A percentile compares a stretch with the other conserved stretches of the same genome.
Evolutionary conservation across 2,888 invertebrate species (phyloP).

Genomic region (Hyles lineata): DNA sequence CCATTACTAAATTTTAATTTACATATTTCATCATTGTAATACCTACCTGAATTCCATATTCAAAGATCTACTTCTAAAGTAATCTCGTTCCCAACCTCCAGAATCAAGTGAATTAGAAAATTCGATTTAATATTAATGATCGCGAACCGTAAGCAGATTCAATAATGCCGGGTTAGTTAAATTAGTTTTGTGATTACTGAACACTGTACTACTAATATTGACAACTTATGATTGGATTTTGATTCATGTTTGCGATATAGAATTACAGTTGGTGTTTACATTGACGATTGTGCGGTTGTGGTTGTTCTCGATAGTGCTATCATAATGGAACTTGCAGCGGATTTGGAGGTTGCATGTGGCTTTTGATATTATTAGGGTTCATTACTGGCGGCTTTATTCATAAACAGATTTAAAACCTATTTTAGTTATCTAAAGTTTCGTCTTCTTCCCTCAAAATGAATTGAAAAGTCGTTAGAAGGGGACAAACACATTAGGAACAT

Average conservation of each 20-base stretch:
- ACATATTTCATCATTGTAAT: no score
- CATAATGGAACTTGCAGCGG: not conserved
- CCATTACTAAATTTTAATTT: no score
- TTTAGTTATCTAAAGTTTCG: no score
- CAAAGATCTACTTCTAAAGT: not conserved
- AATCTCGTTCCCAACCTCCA: not conserved
- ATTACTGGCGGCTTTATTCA: no score
- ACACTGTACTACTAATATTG: conserved; percentile 17
- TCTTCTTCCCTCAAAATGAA: no score
- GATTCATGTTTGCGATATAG: conserved; percentile 9
- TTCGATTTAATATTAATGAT: not conserved
- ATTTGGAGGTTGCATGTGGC: not conserved
- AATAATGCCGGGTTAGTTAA: conserved; percentile 28
- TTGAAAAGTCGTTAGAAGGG: no score
- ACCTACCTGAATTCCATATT: no score
- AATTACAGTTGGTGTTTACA: conserved; percentile 7
- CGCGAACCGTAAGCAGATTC: not conserved
- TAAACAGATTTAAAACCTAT: no score
- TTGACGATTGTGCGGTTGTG: conserved; percentile 2
- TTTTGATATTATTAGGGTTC: not conserved
- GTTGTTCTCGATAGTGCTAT: not conserved
- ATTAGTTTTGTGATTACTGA: conserved; percentile 30
- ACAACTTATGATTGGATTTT: conserved; percentile 13
- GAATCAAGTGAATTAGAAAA: not conserved
- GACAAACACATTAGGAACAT: no score